Evolutionary conservation across 2,113 vertebrate species (phyloP).

Genomic region (Dromiciops gliroides): DNA sequence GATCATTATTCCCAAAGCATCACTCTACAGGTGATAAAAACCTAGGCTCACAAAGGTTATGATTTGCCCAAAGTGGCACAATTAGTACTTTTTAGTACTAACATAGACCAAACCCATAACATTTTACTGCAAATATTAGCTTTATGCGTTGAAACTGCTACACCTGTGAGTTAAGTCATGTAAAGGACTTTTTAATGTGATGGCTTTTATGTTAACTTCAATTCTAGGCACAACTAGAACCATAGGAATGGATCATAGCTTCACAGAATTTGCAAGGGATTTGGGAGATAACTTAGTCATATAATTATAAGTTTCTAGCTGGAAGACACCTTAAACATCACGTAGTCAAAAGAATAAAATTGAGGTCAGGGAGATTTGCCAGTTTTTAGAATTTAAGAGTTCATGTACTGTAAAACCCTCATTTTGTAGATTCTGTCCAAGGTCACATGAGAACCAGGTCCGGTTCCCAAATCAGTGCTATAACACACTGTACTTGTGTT

Average conservation of each 20-base stretch:
- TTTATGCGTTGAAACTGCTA: background rate
- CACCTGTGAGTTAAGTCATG: too few relatives aligned
- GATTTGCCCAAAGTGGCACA: background rate
- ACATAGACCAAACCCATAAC: background rate
- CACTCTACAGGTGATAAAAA: background rate
- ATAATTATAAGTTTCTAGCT: background rate
- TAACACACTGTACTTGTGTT: background rate
- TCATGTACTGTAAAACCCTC: background rate
- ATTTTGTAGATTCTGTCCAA: too few relatives aligned
- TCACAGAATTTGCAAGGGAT: background rate
- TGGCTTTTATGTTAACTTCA: background rate
- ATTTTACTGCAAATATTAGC: background rate
- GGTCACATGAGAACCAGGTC: background rate
- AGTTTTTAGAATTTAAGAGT: background rate
- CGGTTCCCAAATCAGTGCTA: background rate
- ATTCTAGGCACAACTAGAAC: background rate
- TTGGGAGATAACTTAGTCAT: background rate
- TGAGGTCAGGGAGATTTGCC: background rate
- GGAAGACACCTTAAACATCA: background rate
- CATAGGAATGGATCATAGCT: background rate
- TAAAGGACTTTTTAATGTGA: background rate
- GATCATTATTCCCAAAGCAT: background rate
- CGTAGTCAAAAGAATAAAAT: background rate
- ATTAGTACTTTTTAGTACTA: background rate
- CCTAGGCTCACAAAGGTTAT: background rate